These are phyloP conservation scores for Petrolisthes manimaculis DNA, from an alignment of 2,888 invertebrate species.

Conservation along the genomic window DNA sequence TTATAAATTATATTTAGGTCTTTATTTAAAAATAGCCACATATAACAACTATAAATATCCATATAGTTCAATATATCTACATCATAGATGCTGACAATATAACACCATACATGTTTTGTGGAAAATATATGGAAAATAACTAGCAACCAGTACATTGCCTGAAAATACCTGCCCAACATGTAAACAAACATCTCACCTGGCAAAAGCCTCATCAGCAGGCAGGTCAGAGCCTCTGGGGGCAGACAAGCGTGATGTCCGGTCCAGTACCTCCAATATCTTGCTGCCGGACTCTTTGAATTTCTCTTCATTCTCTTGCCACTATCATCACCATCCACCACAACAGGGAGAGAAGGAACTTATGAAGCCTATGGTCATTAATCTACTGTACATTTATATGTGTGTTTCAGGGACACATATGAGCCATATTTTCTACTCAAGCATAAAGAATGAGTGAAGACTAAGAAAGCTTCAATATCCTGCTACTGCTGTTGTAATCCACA, in stretches of 20 bases:
- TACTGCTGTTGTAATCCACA: too few species aligned
- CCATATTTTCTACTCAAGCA: not conserved
- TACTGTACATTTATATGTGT: not conserved
- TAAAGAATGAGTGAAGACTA: not conserved
- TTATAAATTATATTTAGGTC: not conserved
- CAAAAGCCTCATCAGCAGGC: conserved; percentile 45
- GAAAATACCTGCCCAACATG: too few species aligned
- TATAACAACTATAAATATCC: not conserved
- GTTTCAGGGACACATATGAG: not conserved
- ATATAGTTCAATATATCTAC: too few species aligned
- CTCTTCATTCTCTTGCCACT: conserved; percentile 80
- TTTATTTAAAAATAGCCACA: not conserved
- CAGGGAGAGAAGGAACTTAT: not conserved
- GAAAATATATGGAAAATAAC: too few species aligned
- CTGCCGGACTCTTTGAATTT: conserved; percentile 77
- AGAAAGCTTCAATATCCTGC: too few species aligned
- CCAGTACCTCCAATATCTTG: conserved; percentile 76
- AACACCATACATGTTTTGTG: too few species aligned
- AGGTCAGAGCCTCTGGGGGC: conserved; percentile 70
- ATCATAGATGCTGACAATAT: too few species aligned
- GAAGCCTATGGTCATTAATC: too few species aligned
- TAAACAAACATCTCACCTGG: conserved; percentile 27
- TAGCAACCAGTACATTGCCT: too few species aligned
- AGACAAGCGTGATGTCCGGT: conserved; percentile 69
- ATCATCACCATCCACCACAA: conserved; percentile 58